Evolutionary conservation across 2,888 invertebrate genomes (phyloP).

Genomic region (Plusia festucae): DNA sequence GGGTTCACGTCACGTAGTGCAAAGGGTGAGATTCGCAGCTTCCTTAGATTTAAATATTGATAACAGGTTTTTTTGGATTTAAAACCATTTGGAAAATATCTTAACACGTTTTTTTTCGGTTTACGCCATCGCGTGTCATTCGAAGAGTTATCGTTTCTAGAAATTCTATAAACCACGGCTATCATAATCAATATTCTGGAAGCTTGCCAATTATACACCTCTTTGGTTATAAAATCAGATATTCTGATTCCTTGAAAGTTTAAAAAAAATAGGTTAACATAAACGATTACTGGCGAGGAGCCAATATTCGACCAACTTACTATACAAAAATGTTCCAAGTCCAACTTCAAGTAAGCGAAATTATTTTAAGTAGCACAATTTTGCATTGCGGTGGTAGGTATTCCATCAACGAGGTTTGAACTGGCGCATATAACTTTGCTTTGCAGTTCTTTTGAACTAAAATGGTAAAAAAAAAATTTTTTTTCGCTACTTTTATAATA

Average conservation of each 20-base stretch:
- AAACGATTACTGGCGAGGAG: constrained; percentile 36
- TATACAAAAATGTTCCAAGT: constrained; percentile 28
- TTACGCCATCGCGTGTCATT: not conserved
- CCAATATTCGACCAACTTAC: constrained; percentile 32
- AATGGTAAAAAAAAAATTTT: not conserved
- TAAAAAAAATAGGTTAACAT: constrained; percentile 48
- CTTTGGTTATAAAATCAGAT: constrained; percentile 44
- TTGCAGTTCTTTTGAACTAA: not conserved
- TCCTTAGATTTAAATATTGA: not conserved
- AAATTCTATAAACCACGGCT: constrained; percentile 13
- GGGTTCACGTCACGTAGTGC: too few species aligned
- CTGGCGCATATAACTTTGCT: constrained; percentile 9
- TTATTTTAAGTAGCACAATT: constrained; percentile 42
- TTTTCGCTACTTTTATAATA: not conserved
- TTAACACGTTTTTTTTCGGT: too few species aligned
- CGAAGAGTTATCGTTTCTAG: not conserved
- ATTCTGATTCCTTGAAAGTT: constrained; percentile 45
- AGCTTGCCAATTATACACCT: constrained; percentile 41
- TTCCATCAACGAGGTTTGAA: constrained; percentile 6
- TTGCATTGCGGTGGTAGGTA: constrained; percentile 39
- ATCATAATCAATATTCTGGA: constrained; percentile 56
- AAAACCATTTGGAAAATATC: too few species aligned
- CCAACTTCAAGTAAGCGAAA: constrained; percentile 18
- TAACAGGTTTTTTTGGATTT: not conserved
- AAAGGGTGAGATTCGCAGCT: too few species aligned